These are phyloP conservation scores for Lathronympha strigana DNA, from an alignment of 2,888 invertebrate species.

Conservation along the genomic window DNA sequence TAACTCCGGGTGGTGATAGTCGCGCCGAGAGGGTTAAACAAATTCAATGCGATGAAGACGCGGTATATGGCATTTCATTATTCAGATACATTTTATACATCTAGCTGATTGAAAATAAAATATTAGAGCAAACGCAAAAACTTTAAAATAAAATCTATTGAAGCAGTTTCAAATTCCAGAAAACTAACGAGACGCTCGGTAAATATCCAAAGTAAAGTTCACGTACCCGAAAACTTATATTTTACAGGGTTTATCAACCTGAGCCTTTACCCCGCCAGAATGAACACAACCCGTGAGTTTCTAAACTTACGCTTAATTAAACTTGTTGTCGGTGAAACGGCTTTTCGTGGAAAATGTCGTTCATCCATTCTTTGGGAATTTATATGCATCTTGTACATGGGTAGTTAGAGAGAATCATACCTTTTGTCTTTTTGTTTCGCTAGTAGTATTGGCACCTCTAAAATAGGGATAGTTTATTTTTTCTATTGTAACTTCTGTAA, in stretches of 20 bases:
- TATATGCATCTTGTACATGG: no score
- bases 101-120: background rate
- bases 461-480: no score
- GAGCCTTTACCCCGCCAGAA: slow-evolving; percentile 6
- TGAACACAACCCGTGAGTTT: slow-evolving; percentile 20
- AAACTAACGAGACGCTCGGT: slow-evolving; percentile 15
- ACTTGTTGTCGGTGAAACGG: slow-evolving; percentile 17
- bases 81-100: background rate
- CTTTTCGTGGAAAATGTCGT: slow-evolving; percentile 10
- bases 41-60: no score
- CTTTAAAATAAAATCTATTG: slow-evolving; percentile 1
- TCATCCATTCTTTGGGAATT: slow-evolving; percentile 6
- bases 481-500: no score
- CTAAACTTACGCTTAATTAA: slow-evolving; percentile 35
- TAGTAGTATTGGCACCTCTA: no score
- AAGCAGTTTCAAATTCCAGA: background rate
- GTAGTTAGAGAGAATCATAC: no score
- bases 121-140: background rate
- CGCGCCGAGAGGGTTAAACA: no score
- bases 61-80: no score
- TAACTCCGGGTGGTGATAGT: no score
- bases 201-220: slow-evolving; percentile 21
- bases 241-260: slow-evolving; percentile 19
- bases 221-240: background rate
- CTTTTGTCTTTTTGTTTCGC: no score